These are phyloP conservation scores for Scaptomyza tumidula DNA, from an alignment of 2,888 invertebrate species.

Conservation along the genomic window DNA sequence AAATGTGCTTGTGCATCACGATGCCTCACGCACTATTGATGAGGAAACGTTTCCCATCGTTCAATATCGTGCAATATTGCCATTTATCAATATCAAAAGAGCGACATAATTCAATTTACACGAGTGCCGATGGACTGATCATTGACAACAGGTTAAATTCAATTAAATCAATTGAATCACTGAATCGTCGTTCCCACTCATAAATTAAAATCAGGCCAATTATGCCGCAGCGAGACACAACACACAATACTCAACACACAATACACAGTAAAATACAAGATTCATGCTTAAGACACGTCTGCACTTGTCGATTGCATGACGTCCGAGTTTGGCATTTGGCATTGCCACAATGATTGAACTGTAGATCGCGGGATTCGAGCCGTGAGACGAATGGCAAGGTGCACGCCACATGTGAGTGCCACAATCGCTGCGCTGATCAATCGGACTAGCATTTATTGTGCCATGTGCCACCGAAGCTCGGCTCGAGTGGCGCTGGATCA, in stretches of 20 bases:
- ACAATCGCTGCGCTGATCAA: slow-evolving; percentile 37
- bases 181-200: slow-evolving; percentile 40
- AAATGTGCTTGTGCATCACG: neutral
- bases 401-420: slow-evolving; percentile 50
- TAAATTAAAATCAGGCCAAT: slow-evolving; percentile 63
- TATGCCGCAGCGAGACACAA: slow-evolving; percentile 41
- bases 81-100: slow-evolving; percentile 73
- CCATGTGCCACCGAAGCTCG: slow-evolving; percentile 22
- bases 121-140: slow-evolving; percentile 24
- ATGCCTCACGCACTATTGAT: slow-evolving; percentile 21
- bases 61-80: slow-evolving; percentile 61
- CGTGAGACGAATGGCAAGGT: slow-evolving; percentile 43
- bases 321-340: slow-evolving; percentile 40
- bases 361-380: slow-evolving; percentile 11
- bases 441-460: slow-evolving; percentile 19
- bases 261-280: neutral
- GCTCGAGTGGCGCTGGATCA: slow-evolving; percentile 62
- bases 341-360: slow-evolving; percentile 49
- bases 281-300: slow-evolving; percentile 23
- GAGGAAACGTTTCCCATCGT: slow-evolving; percentile 48
- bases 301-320: slow-evolving; percentile 21
- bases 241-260: neutral
- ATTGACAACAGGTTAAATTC: slow-evolving; percentile 48
- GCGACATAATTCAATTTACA: slow-evolving; percentile 60
- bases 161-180: slow-evolving; percentile 75